Base-by-base conservation (phyloP, 1,140 invertebrate species). In the Anastrepha obliqua region DNA sequence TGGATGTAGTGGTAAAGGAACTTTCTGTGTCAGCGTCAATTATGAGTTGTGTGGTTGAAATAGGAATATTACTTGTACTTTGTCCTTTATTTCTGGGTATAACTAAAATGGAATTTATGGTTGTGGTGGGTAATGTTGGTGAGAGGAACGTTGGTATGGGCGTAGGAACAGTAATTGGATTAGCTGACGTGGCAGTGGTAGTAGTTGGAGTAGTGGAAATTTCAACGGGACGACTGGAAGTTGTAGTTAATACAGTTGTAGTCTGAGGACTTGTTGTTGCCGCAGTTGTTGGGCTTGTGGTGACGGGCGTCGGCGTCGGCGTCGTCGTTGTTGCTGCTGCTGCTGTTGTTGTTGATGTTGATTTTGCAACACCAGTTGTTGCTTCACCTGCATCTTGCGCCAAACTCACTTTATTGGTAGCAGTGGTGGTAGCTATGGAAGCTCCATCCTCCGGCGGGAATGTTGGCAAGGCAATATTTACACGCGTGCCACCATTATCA, bases 381-480 rank as follows among this genome's bases (percentile, higher is more conserved):
- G 94, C 87, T 89, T 87, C 74, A 62, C 86, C 86, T 74, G 87
- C 89, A 67, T 44, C 86, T 86, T 87, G 78, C 91, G 88, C 88
- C 87, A 88, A 81, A 91, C 90, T 91, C 90, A 90, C 91, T 92
- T 92, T 91, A 74, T 89, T 70, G 29, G 60, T 5, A 15, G 42
- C 74, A 85, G 64, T 42, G 29, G 85, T 44, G 59, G 74, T 1
- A 15, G 47, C 4, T 29, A 39, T 7, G n/a, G 59, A 70, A 60
- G 67, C 87, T 20, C 90, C 91, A 59, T 13, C 65, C 2, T 93
- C 93, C 42, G 94, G 91, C 51, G 93, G 88, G 89, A 93, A 94
- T 4, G 94, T 94, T 9, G 94, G 94, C 67, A 95, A 89, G 29
- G 93, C 92, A 62, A 95, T 92, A 88, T 93, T 93, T 3, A 95